Conservation (phyloP, 2,797 vertebrate species). For the Chanos chanos region DNA sequence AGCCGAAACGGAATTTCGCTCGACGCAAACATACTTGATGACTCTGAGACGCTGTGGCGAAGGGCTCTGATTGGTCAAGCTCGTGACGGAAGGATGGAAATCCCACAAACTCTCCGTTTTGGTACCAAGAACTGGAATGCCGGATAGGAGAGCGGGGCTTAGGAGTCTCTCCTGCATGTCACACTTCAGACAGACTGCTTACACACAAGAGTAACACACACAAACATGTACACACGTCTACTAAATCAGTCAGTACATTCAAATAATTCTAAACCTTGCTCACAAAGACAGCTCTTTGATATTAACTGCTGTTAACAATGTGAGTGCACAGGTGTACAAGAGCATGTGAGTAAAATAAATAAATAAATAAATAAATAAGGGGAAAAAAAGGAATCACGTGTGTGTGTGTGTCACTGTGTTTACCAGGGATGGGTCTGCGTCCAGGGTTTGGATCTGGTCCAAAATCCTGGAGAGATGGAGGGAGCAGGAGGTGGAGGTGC, state of each 20-base stretch:
- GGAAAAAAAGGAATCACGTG: neutral
- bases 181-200: slow-evolving; percentile 86
- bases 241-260: neutral
- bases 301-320: no score
- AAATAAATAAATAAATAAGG: neutral
- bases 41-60: slow-evolving; percentile 66
- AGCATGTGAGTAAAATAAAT: no score
- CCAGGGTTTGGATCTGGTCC: slow-evolving; percentile 29
- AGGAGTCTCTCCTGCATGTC: slow-evolving; percentile 88
- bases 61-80: slow-evolving; percentile 57
- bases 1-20: neutral
- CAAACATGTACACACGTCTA: neutral
- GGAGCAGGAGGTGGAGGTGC: slow-evolving; percentile 85
- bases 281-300: no score
- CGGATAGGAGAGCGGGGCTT: slow-evolving; percentile 78
- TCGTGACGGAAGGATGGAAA: slow-evolving; percentile 63
- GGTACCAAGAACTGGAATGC: slow-evolving; percentile 49
- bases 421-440: slow-evolving; percentile 20
- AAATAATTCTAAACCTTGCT: no score
- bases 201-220: slow-evolving; percentile 4
- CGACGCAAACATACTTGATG: slow-evolving; percentile 72
- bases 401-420: neutral
- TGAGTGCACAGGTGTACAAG: no score
- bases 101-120: slow-evolving; percentile 68
- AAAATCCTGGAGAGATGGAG: slow-evolving; percentile 43